These are phyloP conservation scores for Beris morrisii DNA, from an alignment of 2,888 invertebrate genomes.

Conservation along the genomic window DNA sequence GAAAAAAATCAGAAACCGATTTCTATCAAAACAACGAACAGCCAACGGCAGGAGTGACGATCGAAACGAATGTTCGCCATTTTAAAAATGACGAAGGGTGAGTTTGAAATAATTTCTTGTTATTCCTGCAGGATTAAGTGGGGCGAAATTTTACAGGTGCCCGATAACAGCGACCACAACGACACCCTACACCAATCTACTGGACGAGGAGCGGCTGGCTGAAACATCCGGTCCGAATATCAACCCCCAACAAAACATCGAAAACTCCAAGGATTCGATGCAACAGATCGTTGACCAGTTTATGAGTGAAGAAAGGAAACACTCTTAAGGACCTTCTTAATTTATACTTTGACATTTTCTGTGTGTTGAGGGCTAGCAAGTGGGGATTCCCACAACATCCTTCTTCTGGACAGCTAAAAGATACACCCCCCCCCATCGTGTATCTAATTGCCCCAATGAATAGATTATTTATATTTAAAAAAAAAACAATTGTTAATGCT, in stretches of 20 bases:
- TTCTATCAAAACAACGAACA: slow-evolving; percentile 64
- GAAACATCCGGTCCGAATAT: not conserved
- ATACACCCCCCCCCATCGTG: no score
- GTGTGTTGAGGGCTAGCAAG: no score
- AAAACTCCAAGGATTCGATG: slow-evolving; percentile 58
- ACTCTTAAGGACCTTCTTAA: slow-evolving; percentile 46
- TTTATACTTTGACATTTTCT: no score
- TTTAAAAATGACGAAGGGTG: slow-evolving; percentile 57
- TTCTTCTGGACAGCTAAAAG: no score
- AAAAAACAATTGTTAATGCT: no score
- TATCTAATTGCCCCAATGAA: no score
- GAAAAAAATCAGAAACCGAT: slow-evolving; percentile 58
- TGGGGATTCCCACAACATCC: no score
- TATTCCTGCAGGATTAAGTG: no score
- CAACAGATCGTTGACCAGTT: slow-evolving; percentile 61
- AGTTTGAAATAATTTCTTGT: slow-evolving; percentile 12
- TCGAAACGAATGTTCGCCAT: slow-evolving; percentile 60
- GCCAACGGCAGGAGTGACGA: slow-evolving; percentile 59
- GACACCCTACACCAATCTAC: slow-evolving; percentile 18
- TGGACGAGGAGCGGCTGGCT: not conserved
- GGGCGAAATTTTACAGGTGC: not conserved
- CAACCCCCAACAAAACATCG: slow-evolving; percentile 38
- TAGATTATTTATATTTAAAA: no score
- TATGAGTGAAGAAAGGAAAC: slow-evolving; percentile 60
- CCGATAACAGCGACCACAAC: slow-evolving; percentile 13